Conservation (phyloP, 1,140 invertebrate genomes). For the Neodiprion lecontei region DNA sequence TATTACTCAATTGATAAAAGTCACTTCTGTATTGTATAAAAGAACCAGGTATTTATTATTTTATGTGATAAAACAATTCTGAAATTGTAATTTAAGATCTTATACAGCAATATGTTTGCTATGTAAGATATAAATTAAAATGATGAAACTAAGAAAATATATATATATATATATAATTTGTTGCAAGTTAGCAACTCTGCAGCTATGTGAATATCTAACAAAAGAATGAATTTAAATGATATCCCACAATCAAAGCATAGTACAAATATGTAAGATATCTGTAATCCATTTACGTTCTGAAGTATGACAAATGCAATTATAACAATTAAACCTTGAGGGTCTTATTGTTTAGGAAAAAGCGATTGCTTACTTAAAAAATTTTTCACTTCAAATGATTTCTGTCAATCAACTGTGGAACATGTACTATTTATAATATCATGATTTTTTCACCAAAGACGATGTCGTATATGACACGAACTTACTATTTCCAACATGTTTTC, state of each 20-base stretch:
- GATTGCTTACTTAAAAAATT: background rate
- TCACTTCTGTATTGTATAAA: too few species aligned
- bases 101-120: too few species aligned
- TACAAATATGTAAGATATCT: conserved; percentile 8
- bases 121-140: too few species aligned
- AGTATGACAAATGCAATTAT: background rate
- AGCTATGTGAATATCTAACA: background rate
- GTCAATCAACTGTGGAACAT: too few species aligned
- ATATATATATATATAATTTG: background rate
- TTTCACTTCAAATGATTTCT: background rate
- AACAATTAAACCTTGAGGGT: background rate
- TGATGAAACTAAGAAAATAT: too few species aligned
- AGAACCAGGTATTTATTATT: too few species aligned
- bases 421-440: background rate
- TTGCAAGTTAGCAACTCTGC: background rate
- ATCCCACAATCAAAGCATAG: background rate
- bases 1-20: background rate
- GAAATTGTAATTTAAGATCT: background rate
- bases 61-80: too few species aligned
- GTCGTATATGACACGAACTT: too few species aligned
- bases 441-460: background rate
- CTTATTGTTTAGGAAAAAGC: background rate
- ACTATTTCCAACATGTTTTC: background rate
- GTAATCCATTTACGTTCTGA: background rate
- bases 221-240: background rate